Evolutionary conservation across 1,140 invertebrate genomes (phyloP).

Genomic region (Sarcophaga peregrina): DNA sequence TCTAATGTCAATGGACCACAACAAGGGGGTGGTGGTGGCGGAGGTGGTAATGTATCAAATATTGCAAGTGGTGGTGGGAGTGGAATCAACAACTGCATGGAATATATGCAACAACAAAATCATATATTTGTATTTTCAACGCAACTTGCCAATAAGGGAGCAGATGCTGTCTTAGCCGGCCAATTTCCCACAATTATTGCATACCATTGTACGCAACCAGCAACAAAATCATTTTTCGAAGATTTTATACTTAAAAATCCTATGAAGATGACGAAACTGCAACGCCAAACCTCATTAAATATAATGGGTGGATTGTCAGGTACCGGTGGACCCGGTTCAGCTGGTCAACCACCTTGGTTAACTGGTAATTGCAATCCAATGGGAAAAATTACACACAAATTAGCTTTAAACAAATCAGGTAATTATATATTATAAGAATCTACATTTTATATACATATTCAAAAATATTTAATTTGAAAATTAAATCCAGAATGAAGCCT

Average conservation of each 20-base stretch:
- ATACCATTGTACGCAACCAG: constrained; percentile 94
- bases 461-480: too few relatives aligned
- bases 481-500: too few relatives aligned
- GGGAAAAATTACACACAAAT: constrained; percentile 52
- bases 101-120: constrained; percentile 92
- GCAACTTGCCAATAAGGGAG: constrained; percentile 91
- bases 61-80: background rate
- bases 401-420: background rate
- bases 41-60: background rate
- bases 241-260: constrained; percentile 86
- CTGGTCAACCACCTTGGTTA: constrained; percentile 44
- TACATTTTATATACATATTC: too few relatives aligned
- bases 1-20: background rate
- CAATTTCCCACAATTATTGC: constrained; percentile 93
- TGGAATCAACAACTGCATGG: constrained; percentile 46
- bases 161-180: constrained; percentile 89
- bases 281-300: constrained; percentile 53
- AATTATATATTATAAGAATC: background rate
- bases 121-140: constrained; percentile 99
- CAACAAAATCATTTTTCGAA: constrained; percentile 94
- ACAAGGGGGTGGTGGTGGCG: background rate
- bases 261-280: constrained; percentile 87
- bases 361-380: constrained; percentile 38
- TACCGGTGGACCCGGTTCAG: constrained; percentile 48
- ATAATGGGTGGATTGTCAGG: constrained; percentile 43